Evolutionary conservation across 2,888 invertebrate species (phyloP), one percentile per base, ranked within the genome.

Genomic region (Agonopterix heracliana): DNA sequence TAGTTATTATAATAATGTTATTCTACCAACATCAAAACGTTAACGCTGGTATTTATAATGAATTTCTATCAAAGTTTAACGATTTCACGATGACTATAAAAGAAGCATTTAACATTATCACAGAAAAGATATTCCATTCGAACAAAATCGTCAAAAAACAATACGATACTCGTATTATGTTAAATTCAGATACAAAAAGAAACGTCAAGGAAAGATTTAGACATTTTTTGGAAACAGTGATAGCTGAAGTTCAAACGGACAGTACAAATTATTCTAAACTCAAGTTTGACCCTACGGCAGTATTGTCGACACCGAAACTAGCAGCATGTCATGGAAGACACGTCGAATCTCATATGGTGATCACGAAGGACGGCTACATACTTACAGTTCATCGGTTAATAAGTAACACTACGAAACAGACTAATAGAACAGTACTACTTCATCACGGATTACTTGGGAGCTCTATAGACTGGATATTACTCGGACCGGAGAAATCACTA

Each of bases 361-460:
- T 66, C 35, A 77, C 82, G 3, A 64, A 56, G 45, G 84, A 84
- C 44, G 81, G 81, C 1, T 84, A 80, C 49, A 55, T 78, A 26
- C 59, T 84, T 10, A 83, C 78, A 7, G 43, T 78, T 14, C 81
- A 84, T 60, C 68, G 81, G 9, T 53, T 81, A 48, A 50, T 64
- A 50, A 56, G 56, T 5, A 42, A 35, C 17, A 11, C 3, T 2
- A 26, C 49, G 8, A 34, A 47, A n/a, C 26, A n/a, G 17, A 34
- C 38, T 0, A 67, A 66, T 41, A 59, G 61, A 46, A 73, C 78
- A 3, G 64, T 79, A 17, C 60, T 82, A 44, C 67, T 83, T 41
- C 80, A 82, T 49, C 85, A 84, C 45, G 83, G 84, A 9, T 53
- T 85, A 45, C 66, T 83, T 0, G 83, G 82, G 7, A 83, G 82